phyloP scores from a whole-genome alignment of 2,797 vertebrate species.

The Hippoglossus hippoglossus region DNA sequence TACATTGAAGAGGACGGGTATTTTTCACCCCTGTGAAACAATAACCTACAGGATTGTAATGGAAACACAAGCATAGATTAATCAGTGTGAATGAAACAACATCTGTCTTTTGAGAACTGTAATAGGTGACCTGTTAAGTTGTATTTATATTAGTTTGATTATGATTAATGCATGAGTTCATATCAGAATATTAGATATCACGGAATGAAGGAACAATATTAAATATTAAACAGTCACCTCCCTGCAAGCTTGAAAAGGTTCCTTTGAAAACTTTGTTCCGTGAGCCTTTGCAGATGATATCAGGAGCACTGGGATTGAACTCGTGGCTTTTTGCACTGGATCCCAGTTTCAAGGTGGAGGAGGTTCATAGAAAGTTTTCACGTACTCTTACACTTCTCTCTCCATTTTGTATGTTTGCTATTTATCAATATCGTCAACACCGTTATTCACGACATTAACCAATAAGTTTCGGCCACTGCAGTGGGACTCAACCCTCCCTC shows the following conservation, averaged over 20 bases:
- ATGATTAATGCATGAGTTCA: slow-evolving; percentile 11
- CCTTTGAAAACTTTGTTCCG: not conserved
- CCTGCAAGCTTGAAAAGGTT: not conserved
- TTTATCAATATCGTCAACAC: no score
- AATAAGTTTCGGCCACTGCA: no score
- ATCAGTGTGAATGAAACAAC: slow-evolving; percentile 1
- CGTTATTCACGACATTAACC: no score
- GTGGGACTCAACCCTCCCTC: no score
- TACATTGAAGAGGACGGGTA: not conserved
- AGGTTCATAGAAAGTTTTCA: no score
- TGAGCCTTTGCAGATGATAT: no score
- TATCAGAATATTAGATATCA: not conserved
- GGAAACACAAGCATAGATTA: slow-evolving; percentile 24
- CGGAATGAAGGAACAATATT: slow-evolving; percentile 11
- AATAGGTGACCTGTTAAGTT: slow-evolving; percentile 3
- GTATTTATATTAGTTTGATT: slow-evolving; percentile 4
- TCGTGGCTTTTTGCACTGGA: no score
- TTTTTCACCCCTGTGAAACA: slow-evolving; percentile 31
- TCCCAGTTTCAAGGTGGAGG: no score
- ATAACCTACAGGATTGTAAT: slow-evolving; percentile 12
- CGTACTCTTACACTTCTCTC: no score
- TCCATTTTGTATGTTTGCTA: no score
- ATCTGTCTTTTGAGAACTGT: slow-evolving; percentile 20
- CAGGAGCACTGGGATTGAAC: no score
- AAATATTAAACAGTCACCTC: slow-evolving; percentile 24